Evolutionary conservation across 37 sponge, comb jelly and placozoan species (phyloP).

Genomic region (Theonella swinhoei): DNA sequence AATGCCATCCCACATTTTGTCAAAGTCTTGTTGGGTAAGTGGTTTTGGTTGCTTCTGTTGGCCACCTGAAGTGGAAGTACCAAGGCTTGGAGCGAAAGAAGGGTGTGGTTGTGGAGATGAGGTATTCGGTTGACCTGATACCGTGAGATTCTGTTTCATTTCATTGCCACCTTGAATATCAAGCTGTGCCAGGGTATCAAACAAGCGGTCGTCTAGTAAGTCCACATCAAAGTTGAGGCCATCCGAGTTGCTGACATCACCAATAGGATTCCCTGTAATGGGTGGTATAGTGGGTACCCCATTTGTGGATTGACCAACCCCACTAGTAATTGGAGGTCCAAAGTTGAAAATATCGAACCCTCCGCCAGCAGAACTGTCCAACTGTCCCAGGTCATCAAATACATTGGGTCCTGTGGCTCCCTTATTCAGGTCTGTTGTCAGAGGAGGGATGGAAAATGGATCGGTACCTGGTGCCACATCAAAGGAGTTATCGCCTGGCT

Average conservation of each 20-base stretch:
- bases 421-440: neutral
- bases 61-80: neutral
- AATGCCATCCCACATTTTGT: slow-evolving; percentile 30
- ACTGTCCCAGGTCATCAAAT: neutral
- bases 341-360: neutral
- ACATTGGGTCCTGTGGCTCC: neutral
- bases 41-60: neutral
- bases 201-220: slow-evolving; percentile 21
- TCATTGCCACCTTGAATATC: neutral
- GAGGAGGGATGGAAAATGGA: neutral
- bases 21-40: slow-evolving; percentile 39
- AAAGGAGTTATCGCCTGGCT: neutral
- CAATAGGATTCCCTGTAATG: neutral
- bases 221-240: slow-evolving; percentile 40
- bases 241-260: neutral
- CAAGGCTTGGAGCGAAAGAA: too few relatives aligned
- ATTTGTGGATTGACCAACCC: neutral
- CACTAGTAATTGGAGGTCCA: neutral
- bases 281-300: neutral
- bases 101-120: too few relatives aligned
- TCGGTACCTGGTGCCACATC: neutral
- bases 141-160: neutral
- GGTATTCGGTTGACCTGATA: too few relatives aligned
- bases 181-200: slow-evolving; percentile 19
- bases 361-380: neutral